These are phyloP conservation scores for Diadophis punctatus DNA, from an alignment of 2,113 vertebrate species.

Conservation along the genomic window DNA sequence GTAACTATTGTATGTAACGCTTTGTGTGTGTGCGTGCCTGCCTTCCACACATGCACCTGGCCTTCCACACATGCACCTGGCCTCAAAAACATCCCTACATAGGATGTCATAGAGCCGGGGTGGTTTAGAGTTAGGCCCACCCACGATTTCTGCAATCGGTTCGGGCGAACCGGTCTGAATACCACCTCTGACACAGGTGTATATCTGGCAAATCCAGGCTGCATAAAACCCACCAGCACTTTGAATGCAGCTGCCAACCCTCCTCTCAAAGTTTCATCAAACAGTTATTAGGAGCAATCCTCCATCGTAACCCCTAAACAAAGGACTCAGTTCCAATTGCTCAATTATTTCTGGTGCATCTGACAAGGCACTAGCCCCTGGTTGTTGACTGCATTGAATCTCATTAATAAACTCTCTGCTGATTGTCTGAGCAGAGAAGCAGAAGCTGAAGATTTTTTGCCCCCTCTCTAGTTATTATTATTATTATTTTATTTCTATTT, in stretches of 20 bases:
- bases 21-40: no score
- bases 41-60: no score
- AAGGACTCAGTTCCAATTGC: slow-evolving; percentile 8
- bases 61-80: no score
- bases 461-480: slow-evolving; percentile 30
- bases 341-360: background rate
- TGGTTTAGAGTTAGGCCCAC: no score
- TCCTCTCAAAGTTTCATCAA: background rate
- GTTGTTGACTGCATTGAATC: slow-evolving; percentile 21
- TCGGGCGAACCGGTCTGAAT: no score
- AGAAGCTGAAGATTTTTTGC: background rate
- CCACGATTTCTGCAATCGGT: no score
- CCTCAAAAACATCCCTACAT: no score
- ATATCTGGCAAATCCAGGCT: background rate
- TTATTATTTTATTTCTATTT: background rate
- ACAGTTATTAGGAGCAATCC: background rate
- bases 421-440: slow-evolving; percentile 33
- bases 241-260: background rate
- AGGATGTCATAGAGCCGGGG: no score
- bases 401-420: slow-evolving; percentile 28
- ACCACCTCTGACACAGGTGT: background rate
- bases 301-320: background rate
- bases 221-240: background rate
- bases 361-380: slow-evolving; percentile 11
- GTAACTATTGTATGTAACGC: no score